A percentile compares a stretch with the other conserved stretches of the same genome.
Conservation (phyloP, 2,797 vertebrate species). For the Chelon auratus region DNA sequence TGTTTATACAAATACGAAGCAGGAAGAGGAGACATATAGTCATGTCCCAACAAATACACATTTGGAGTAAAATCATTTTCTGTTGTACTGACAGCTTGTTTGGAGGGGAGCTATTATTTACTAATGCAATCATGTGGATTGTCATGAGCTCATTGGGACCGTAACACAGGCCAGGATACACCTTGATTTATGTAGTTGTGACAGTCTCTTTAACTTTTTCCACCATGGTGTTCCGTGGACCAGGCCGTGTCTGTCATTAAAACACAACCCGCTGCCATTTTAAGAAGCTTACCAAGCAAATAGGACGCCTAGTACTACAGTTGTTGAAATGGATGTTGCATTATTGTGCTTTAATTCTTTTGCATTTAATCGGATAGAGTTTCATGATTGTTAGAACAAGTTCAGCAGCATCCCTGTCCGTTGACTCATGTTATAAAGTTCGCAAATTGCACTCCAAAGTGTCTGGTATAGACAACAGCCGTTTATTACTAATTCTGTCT, state of each 20-base stretch:
- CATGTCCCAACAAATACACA: constrained; percentile 13
- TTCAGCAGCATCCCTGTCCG: too few relatives aligned
- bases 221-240: not conserved
- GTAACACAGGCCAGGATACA: not conserved
- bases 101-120: not conserved
- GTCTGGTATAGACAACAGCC: too few relatives aligned
- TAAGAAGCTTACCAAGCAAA: not conserved
- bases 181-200: not conserved
- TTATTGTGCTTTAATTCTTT: too few relatives aligned
- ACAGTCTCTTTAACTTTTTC: not conserved
- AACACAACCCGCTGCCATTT: not conserved
- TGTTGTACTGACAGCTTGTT: constrained; percentile 1
- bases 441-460: too few relatives aligned
- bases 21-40: constrained; percentile 6
- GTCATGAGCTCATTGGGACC: not conserved
- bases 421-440: too few relatives aligned
- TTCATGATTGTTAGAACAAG: too few relatives aligned
- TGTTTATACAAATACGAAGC: constrained; percentile 27
- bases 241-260: not conserved
- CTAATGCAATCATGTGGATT: not conserved
- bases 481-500: too few relatives aligned
- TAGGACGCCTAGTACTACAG: too few relatives aligned
- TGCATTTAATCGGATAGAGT: too few relatives aligned
- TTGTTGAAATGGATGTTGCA: too few relatives aligned
- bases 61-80: not conserved